Conservation (phyloP, 1,140 invertebrate genomes). For the Monochamus saltuarius region DNA sequence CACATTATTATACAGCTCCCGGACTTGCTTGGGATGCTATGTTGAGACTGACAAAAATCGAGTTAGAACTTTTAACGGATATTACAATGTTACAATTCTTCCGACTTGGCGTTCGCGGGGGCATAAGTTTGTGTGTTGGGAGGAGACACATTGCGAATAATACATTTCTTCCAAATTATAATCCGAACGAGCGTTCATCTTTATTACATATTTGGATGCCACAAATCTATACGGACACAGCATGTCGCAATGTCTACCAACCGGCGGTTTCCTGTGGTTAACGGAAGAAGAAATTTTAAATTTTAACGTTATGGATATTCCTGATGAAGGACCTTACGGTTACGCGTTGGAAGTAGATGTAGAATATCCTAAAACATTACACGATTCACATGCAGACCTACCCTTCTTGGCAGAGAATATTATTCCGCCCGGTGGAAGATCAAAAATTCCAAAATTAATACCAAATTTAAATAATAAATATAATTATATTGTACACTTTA, state of each 20-base stretch:
- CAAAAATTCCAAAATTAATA: slow-evolving; percentile 51
- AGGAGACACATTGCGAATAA: slow-evolving; percentile 50
- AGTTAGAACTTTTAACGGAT: no score
- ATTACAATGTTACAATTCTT: slow-evolving; percentile 48
- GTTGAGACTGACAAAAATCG: no score
- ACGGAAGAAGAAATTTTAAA: slow-evolving; percentile 15
- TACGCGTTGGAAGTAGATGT: slow-evolving; percentile 56
- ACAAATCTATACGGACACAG: slow-evolving; percentile 56
- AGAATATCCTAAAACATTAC: slow-evolving; percentile 43
- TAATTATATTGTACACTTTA: slow-evolving; percentile 51
- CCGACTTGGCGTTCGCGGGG: slow-evolving; percentile 48
- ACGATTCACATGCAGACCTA: slow-evolving; percentile 48
- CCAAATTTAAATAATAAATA: slow-evolving; percentile 43
- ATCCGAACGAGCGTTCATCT: slow-evolving; percentile 24
- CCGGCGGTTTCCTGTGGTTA: no score
- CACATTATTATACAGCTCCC: slow-evolving; percentile 49
- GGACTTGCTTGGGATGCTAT: slow-evolving; percentile 47
- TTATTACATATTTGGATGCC: slow-evolving; percentile 38
- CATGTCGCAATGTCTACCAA: slow-evolving; percentile 52
- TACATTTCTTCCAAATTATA: slow-evolving; percentile 36
- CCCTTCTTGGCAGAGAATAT: slow-evolving; percentile 47
- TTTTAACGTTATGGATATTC: slow-evolving; percentile 38
- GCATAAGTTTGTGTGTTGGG: slow-evolving; percentile 44
- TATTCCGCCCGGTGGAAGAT: slow-evolving; percentile 18
- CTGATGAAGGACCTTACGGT: slow-evolving; percentile 49